These are phyloP conservation scores for Chloroceryle inda DNA, from an alignment of 2,797 vertebrate genomes.

Conservation along the genomic window DNA sequence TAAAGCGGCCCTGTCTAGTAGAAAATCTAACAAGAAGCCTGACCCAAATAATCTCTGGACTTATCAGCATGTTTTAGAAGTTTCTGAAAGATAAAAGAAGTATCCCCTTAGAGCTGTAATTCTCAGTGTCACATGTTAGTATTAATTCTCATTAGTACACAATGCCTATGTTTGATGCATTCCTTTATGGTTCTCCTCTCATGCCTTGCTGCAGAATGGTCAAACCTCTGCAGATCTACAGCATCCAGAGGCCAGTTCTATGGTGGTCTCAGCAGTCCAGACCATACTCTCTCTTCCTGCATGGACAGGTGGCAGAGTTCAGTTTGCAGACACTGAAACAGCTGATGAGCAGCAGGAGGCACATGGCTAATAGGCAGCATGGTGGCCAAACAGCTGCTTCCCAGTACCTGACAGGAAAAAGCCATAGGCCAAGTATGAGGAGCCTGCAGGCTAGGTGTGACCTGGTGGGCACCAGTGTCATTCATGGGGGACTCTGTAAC, in stretches of 20 bases:
- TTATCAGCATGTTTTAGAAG: neutral
- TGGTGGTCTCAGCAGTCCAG: neutral
- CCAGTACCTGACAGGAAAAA: neutral
- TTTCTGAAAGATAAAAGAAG: constrained; percentile 35
- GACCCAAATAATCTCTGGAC: neutral
- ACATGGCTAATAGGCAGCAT: neutral
- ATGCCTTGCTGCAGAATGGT: neutral
- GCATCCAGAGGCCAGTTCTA: neutral
- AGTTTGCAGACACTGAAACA: neutral
- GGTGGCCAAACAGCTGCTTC: neutral
- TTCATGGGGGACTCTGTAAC: neutral
- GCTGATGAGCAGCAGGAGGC: neutral
- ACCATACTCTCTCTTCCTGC: neutral
- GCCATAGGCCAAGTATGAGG: neutral
- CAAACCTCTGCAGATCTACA: neutral
- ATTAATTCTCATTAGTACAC: too few species aligned
- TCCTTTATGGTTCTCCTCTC: neutral
- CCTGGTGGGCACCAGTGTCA: neutral
- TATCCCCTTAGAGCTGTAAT: neutral
- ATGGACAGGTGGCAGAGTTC: neutral
- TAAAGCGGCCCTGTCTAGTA: neutral
- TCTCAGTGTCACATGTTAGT: neutral
- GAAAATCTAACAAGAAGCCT: constrained; percentile 19
- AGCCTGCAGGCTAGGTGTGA: neutral
- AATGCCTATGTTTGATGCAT: neutral